Percentiles rank a stretch among this genome's conserved stretches.
Conservation (phyloP, 2,888 invertebrate genomes). For the Drosophila neotestacea region DNA sequence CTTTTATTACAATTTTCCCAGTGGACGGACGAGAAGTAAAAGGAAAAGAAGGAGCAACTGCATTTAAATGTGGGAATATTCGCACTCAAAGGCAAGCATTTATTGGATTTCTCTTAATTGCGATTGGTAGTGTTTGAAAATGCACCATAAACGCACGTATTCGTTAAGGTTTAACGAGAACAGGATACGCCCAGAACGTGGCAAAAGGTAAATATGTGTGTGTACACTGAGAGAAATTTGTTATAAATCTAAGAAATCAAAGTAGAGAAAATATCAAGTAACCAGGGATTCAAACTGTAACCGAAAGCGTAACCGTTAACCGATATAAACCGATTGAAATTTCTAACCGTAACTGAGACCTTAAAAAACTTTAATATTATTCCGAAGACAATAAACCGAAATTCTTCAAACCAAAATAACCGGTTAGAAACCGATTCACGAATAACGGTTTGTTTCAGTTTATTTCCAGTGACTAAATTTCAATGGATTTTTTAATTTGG, state of each 20-base stretch:
- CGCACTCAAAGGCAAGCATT: constrained; percentile 30
- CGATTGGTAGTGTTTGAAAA: constrained; percentile 46
- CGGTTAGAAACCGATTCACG: too few relatives aligned
- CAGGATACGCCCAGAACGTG: constrained; percentile 50
- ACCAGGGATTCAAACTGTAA: too few relatives aligned
- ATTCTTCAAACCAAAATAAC: too few relatives aligned
- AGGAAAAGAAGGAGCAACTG: constrained; percentile 1
- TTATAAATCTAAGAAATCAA: too few relatives aligned
- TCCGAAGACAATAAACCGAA: too few relatives aligned
- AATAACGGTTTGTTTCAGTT: not conserved
- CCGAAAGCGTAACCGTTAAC: too few relatives aligned
- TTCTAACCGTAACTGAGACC: too few relatives aligned
- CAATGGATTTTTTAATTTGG: not conserved
- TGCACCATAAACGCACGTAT: constrained; percentile 37
- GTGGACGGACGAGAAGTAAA: constrained; percentile 16
- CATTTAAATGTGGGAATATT: constrained; percentile 27
- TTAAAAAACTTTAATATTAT: too few relatives aligned
- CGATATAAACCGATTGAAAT: too few relatives aligned
- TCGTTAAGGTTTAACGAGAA: constrained; percentile 52
- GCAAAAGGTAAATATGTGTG: constrained; percentile 50
- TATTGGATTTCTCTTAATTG: constrained; percentile 75
- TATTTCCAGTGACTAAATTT: too few relatives aligned
- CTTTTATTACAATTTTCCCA: constrained; percentile 42
- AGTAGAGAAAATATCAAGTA: not conserved
- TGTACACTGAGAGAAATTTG: constrained; percentile 27